Evolutionary conservation across 2,113 vertebrate genomes (phyloP).

Genomic region (human (Homo sapiens)): GRCh38 chr11:134388001-134388500

Average conservation of each 20-base stretch:
- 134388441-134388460: no score
- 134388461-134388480: no score
- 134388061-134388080: background rate
- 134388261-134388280: background rate
- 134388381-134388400: background rate
- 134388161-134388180: background rate
- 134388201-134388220: background rate
- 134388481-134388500: no score
- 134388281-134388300: background rate
- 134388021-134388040: accelerated
- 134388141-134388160: background rate
- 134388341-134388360: accelerated
- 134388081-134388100: background rate
- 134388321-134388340: background rate
- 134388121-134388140: accelerated
- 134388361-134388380: background rate
- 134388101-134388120: background rate
- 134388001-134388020: background rate
- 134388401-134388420: no score
- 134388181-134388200: background rate
- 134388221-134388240: background rate
- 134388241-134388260: background rate
- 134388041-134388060: accelerated
- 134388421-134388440: no score
- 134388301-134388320: background rate